These are phyloP conservation scores for Bergia puertoricense DNA, from an alignment of 92 coral and sea anemone genomes.

Conservation along the genomic window DNA sequence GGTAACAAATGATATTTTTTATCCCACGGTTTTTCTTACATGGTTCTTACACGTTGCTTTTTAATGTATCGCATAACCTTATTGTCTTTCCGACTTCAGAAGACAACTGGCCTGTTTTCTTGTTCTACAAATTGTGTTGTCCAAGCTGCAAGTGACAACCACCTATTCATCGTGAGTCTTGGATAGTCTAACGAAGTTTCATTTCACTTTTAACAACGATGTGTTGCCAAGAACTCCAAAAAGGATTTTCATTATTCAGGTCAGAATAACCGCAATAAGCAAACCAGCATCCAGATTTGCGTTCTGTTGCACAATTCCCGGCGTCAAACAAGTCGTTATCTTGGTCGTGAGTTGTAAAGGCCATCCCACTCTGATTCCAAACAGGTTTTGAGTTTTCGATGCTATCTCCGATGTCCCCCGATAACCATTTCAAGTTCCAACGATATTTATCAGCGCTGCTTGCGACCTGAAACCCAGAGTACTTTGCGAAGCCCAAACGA, in stretches of 20 bases:
- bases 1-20: too few species aligned
- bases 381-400: not conserved
- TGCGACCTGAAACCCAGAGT: not conserved
- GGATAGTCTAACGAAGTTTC: not conserved
- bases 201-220: not conserved
- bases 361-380: not conserved
- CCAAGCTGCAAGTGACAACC: too few species aligned
- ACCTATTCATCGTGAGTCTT: too few species aligned
- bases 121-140: too few species aligned
- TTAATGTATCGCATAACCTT: too few species aligned
- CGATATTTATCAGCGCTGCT: not conserved
- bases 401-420: not conserved
- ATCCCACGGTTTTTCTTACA: too few species aligned
- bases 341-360: not conserved
- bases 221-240: not conserved
- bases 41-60: too few species aligned
- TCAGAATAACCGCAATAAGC: not conserved
- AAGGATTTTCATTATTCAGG: not conserved
- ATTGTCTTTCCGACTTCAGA: too few species aligned
- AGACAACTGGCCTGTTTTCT: too few species aligned
- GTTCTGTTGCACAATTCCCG: not conserved
- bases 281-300: slow-evolving; percentile 9
- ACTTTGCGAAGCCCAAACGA: not conserved
- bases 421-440: not conserved
- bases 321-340: not conserved